Percentiles rank a stretch among this genome's conserved stretches.
Evolutionary conservation across 2,888 invertebrate genomes (phyloP).

Genomic region (Perithous albicinctus): DNA sequence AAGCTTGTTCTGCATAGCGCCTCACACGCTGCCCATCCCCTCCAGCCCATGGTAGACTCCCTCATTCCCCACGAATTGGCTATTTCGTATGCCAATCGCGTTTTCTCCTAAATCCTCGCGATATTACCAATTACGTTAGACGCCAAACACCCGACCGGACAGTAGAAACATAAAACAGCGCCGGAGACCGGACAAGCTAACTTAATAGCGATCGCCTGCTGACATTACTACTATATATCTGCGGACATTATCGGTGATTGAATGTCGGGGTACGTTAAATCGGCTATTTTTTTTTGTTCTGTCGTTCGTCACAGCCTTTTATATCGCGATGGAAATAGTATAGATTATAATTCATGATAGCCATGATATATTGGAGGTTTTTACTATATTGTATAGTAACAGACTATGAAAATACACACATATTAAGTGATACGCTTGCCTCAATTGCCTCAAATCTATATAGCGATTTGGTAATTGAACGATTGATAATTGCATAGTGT

Average conservation of each 20-base stretch:
- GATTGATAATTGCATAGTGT: background rate
- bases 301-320: background rate
- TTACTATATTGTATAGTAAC: background rate
- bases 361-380: background rate
- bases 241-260: conserved; percentile 47
- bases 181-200: conserved; percentile 4
- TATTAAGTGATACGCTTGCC: background rate
- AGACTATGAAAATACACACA: background rate
- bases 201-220: conserved; percentile 29
- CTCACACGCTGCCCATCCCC: conserved; percentile 2
- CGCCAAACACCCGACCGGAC: conserved; percentile 1
- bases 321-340: background rate
- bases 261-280: conserved; percentile 42
- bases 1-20: conserved; percentile 5
- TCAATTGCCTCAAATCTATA: background rate
- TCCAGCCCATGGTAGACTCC: background rate
- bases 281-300: conserved; percentile 30
- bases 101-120: conserved; percentile 64
- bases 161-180: conserved; percentile 15
- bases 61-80: conserved; percentile 23
- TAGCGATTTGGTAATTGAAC: conserved; percentile 10
- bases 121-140: conserved; percentile 62
- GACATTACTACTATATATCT: background rate
- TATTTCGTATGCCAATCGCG: conserved; percentile 63
- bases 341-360: conserved; percentile 24